A percentile compares a stretch with the other conserved stretches of the same genome.
Evolutionary conservation across 1,140 invertebrate genomes (phyloP).

Genomic region (Ceratina calcarata): DNA sequence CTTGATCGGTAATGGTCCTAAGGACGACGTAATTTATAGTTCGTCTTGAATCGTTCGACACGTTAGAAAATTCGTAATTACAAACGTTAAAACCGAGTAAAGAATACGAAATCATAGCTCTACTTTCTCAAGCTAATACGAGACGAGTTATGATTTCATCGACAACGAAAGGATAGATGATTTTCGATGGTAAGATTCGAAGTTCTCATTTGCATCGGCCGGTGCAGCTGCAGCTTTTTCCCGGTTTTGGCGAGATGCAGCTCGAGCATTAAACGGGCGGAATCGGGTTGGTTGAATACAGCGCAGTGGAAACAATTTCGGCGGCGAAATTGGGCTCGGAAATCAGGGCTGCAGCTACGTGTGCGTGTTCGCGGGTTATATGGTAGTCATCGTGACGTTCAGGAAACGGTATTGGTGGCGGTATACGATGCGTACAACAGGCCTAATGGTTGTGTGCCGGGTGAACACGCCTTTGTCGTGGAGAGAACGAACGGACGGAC

Average conservation of each 20-base stretch:
- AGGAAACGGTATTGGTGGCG: slow-evolving; percentile 56
- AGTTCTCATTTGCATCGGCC: background rate
- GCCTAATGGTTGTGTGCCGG: slow-evolving; percentile 53
- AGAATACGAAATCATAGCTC: too few species aligned
- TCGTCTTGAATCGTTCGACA: slow-evolving; percentile 32
- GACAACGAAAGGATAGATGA: too few species aligned
- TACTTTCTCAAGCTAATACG: too few species aligned
- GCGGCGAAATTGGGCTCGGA: slow-evolving; percentile 51
- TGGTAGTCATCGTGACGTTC: slow-evolving; percentile 24
- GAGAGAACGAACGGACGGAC: slow-evolving; percentile 21
- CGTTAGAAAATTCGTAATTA: slow-evolving; percentile 25
- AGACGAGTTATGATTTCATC: too few species aligned
- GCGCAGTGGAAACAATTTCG: slow-evolving; percentile 62
- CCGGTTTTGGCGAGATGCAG: slow-evolving; percentile 20
- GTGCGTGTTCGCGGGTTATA: too few species aligned
- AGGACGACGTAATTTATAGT: slow-evolving; percentile 58
- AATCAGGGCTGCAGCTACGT: slow-evolving; percentile 18
- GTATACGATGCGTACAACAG: slow-evolving; percentile 45
- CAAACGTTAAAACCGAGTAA: too few species aligned
- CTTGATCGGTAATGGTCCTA: slow-evolving; percentile 59
- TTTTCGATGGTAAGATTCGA: too few species aligned
- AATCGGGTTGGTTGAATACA: slow-evolving; percentile 27
- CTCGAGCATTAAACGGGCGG: slow-evolving; percentile 29
- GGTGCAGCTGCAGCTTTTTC: slow-evolving; percentile 2
- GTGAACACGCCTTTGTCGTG: slow-evolving; percentile 46